These are phyloP conservation scores for Natator depressus DNA, from an alignment of 2,113 vertebrate species.

Conservation along the genomic window DNA sequence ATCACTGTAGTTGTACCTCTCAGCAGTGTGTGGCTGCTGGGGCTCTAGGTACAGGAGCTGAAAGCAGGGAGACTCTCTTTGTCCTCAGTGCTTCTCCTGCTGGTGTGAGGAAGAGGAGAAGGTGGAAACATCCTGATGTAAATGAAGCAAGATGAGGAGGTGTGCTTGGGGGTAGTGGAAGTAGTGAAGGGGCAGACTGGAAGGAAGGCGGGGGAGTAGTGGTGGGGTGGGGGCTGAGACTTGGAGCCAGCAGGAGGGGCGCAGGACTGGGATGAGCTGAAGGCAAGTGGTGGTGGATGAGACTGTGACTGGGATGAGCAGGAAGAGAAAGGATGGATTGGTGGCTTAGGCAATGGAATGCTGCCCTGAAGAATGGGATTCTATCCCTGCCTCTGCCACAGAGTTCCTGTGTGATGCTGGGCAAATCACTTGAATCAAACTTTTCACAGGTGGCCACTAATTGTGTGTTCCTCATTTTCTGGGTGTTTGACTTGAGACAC, in stretches of 20 bases:
- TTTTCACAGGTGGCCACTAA: not conserved
- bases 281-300: not conserved
- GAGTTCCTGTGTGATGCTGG: not conserved
- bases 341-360: not conserved
- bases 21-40: not conserved
- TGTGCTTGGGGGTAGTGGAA: not conserved
- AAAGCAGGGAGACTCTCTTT: not conserved
- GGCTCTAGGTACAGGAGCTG: not conserved
- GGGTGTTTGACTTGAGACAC: not conserved
- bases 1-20: not conserved
- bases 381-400: not conserved
- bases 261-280: not conserved
- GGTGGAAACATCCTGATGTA: not conserved
- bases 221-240: not conserved
- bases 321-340: not conserved
- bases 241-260: not conserved
- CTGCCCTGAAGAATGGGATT: not conserved
- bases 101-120: not conserved
- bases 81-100: not conserved
- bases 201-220: not conserved
- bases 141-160: not conserved
- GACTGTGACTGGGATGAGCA: not conserved
- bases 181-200: not conserved
- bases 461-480: not conserved
- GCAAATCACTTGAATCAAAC: not conserved